A percentile compares a stretch with the other conserved stretches of the same genome.
phyloP scores from a whole-genome alignment of 2,797 vertebrate species.

The Darevskia nairensis region DNA sequence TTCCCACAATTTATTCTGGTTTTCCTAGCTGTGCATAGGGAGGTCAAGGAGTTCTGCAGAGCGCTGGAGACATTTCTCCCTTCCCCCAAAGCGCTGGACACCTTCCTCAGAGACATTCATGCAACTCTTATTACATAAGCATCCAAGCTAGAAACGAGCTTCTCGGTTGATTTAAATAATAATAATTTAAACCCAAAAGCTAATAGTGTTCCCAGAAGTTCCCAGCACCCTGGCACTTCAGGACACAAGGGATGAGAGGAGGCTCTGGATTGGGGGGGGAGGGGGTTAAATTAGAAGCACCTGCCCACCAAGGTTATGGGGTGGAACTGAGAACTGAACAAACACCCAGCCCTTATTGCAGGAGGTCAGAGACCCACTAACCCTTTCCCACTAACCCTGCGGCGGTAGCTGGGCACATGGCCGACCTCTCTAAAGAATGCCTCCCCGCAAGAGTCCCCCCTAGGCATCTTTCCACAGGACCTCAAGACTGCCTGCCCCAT shows the following conservation, averaged over 20 bases:
- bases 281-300: neutral
- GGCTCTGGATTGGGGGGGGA: neutral
- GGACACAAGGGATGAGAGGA: neutral
- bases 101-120: neutral
- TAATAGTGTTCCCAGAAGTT: neutral
- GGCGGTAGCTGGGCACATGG: neutral
- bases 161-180: neutral
- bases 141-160: neutral
- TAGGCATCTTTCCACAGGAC: too few relatives aligned
- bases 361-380: too few relatives aligned
- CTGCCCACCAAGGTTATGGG: neutral
- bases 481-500: constrained; percentile 12
- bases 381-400: neutral
- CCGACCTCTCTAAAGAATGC: neutral
- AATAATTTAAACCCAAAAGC: neutral
- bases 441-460: neutral
- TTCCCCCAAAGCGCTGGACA: neutral
- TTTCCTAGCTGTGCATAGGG: too few relatives aligned
- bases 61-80: too few relatives aligned
- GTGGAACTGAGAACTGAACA: too few relatives aligned
- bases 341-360: neutral
- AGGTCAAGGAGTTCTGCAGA: neutral
- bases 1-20: neutral
- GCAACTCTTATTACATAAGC: too few relatives aligned
- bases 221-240: neutral